These are phyloP conservation scores for Enteromius treurensis DNA, from an alignment of 2,797 vertebrate species.

Conservation along the genomic window DNA sequence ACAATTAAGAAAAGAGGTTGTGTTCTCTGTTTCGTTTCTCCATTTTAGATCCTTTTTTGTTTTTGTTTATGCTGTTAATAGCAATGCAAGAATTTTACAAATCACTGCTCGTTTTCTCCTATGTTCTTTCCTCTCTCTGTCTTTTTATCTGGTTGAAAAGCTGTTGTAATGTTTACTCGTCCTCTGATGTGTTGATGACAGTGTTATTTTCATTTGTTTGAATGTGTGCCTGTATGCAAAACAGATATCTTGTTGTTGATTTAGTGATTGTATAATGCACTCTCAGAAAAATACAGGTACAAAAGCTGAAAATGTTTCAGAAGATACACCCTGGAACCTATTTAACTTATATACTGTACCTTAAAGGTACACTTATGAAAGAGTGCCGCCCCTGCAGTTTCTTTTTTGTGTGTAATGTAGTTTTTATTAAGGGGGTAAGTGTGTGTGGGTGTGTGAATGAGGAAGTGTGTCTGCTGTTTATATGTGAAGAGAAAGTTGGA, in stretches of 20 bases:
- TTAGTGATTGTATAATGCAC: not conserved
- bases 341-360: not conserved
- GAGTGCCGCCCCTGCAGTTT: too few relatives aligned
- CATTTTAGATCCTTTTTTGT: conserved; percentile 7
- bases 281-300: not conserved
- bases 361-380: not conserved
- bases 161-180: conserved; percentile 40
- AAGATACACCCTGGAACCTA: not conserved
- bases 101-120: not conserved
- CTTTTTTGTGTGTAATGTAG: not conserved
- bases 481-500: conserved; percentile 16
- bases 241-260: not conserved
- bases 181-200: conserved; percentile 45
- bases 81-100: not conserved
- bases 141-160: conserved; percentile 24
- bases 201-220: conserved; percentile 34
- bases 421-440: not conserved
- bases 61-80: conserved; percentile 25
- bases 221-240: conserved; percentile 5
- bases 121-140: conserved; percentile 4
- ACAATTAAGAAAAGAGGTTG: conserved; percentile 28
- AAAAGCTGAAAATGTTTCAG: not conserved
- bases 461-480: conserved; percentile 24
- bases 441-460: not conserved
- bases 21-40: conserved; percentile 18